Evolutionary conservation across 2,888 invertebrate genomes (phyloP).

Genomic region (Drosophila koepferae): DNA sequence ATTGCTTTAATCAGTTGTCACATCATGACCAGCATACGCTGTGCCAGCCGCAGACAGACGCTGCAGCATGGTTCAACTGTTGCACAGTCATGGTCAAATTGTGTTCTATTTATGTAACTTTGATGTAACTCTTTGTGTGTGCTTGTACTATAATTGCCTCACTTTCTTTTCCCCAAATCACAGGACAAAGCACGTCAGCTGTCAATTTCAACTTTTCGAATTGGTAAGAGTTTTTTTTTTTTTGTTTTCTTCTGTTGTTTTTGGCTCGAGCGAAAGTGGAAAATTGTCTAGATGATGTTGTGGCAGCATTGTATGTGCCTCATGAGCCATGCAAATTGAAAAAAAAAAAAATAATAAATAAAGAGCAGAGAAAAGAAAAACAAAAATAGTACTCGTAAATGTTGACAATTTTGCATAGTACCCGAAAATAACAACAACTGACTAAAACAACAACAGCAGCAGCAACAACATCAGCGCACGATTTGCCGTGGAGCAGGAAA

Average conservation of each 20-base stretch:
- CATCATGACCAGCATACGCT: constrained; percentile 32
- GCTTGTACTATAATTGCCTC: background rate
- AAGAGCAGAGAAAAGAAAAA: constrained; percentile 13
- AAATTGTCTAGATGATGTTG: constrained; percentile 41
- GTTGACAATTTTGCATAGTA: constrained; percentile 66
- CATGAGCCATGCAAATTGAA: constrained; percentile 69
- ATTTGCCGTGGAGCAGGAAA: constrained; percentile 70
- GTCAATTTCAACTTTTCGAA: constrained; percentile 20
- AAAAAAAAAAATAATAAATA: constrained; percentile 30
- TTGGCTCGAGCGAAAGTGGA: constrained; percentile 53
- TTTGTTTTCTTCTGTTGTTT: background rate
- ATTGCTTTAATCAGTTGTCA: constrained; percentile 56
- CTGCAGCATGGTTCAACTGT: background rate
- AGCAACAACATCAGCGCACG: constrained; percentile 49
- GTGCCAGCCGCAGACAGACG: background rate
- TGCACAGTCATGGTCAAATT: constrained; percentile 9
- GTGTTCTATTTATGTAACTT: constrained; percentile 4
- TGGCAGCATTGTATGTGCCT: constrained; percentile 23
- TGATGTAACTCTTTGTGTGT: too few species aligned
- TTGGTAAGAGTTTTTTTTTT: constrained; percentile 37
- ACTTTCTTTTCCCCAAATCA: constrained; percentile 10
- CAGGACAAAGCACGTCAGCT: constrained; percentile 13
- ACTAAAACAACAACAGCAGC: constrained; percentile 1
- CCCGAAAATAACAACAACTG: constrained; percentile 41
- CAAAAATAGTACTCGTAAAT: constrained; percentile 47